These are phyloP conservation scores for Ichneumoninae sp. DNA, from an alignment of 2,888 invertebrate species.

Conservation along the genomic window DNA sequence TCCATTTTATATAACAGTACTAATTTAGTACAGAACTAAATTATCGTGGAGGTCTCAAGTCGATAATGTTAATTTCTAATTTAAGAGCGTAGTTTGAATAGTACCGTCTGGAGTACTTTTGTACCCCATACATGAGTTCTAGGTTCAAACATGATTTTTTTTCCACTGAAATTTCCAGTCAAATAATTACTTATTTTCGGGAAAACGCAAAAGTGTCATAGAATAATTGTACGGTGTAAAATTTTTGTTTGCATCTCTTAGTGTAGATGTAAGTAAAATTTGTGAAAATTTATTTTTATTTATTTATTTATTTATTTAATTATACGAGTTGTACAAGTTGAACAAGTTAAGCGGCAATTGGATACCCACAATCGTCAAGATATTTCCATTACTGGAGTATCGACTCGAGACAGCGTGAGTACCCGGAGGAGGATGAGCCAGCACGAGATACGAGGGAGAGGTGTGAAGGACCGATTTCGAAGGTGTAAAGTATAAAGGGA, in stretches of 20 bases:
- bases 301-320: neutral
- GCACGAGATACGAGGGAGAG: constrained; percentile 60
- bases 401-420: neutral
- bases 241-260: too few relatives aligned
- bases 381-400: constrained; percentile 7
- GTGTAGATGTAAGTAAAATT: too few relatives aligned
- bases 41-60: too few relatives aligned
- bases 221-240: too few relatives aligned
- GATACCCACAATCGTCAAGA: neutral
- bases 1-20: too few relatives aligned
- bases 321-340: neutral
- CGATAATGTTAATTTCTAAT: too few relatives aligned
- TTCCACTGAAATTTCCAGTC: neutral
- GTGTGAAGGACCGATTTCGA: constrained; percentile 78
- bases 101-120: too few relatives aligned
- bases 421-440: constrained; percentile 43
- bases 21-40: too few relatives aligned
- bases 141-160: neutral
- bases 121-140: too few relatives aligned
- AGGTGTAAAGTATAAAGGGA: constrained; percentile 75
- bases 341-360: neutral
- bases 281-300: too few relatives aligned
- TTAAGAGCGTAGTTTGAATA: too few relatives aligned
- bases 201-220: too few relatives aligned
- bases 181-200: neutral